phyloP scores from a whole-genome alignment of 2,113 vertebrate genomes.

The Hippocampus mohnikei region DNA sequence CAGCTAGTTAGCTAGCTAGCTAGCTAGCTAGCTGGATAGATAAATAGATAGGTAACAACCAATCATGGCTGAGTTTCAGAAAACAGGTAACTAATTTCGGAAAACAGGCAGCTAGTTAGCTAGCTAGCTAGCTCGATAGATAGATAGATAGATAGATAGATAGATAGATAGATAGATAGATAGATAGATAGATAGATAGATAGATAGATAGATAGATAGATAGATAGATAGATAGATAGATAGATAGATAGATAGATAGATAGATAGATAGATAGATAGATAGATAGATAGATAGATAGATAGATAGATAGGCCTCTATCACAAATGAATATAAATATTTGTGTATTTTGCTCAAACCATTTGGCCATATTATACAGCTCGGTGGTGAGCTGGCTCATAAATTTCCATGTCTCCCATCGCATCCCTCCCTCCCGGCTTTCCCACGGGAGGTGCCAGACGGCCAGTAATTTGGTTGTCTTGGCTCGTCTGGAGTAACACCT shows the following conservation, averaged over 20 bases:
- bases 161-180: not conserved
- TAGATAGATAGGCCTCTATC: slow-evolving; percentile 18
- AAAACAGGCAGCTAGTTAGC: too few species aligned
- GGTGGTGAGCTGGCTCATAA: slow-evolving; percentile 61
- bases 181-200: not conserved
- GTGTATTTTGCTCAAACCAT: slow-evolving; percentile 61
- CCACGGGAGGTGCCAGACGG: slow-evolving; percentile 95
- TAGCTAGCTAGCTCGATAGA: too few species aligned
- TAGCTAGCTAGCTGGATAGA: too few species aligned
- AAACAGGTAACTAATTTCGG: too few species aligned
- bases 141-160: not conserved
- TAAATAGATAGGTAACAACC: too few species aligned
- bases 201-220: too few species aligned
- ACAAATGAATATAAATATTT: slow-evolving; percentile 65
- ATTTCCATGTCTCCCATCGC: slow-evolving; percentile 76
- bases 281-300: not conserved
- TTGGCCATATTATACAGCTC: slow-evolving; percentile 64
- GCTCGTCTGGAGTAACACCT: slow-evolving; percentile 99
- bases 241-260: slow-evolving; percentile 1
- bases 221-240: not conserved
- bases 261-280: not conserved
- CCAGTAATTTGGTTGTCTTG: slow-evolving; percentile 99
- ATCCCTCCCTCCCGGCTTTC: slow-evolving; percentile 63
- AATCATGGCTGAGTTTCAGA: too few species aligned
- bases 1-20: too few species aligned